A percentile compares a stretch with the other conserved stretches of the same genome.
These are phyloP conservation scores for Selene dorsalis DNA, from an alignment of 2,797 vertebrate genomes.

Conservation along the genomic window DNA sequence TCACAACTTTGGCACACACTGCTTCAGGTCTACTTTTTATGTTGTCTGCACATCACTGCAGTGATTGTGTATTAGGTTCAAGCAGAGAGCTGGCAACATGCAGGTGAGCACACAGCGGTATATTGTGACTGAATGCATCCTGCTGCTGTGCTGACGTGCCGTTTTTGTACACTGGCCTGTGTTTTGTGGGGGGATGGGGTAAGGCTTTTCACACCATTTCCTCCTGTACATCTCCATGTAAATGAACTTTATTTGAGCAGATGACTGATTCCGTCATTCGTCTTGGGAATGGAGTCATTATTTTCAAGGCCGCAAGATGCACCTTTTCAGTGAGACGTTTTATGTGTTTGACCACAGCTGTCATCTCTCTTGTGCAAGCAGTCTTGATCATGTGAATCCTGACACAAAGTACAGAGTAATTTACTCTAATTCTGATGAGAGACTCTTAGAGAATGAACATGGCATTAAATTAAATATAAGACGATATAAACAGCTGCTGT, in stretches of 20 bases:
- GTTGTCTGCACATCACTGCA: not conserved
- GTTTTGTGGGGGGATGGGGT: not conserved
- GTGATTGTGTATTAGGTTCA: not conserved
- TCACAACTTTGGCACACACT: not conserved
- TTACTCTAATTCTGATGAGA: not conserved
- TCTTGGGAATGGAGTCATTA: not conserved
- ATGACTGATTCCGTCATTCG: not conserved
- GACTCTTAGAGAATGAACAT: not conserved
- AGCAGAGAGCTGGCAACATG: not conserved
- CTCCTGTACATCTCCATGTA: not conserved
- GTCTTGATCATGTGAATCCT: not conserved
- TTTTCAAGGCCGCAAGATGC: not conserved
- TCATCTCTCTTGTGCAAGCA: not conserved
- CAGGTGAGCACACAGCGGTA: not conserved
- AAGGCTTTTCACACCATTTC: not conserved
- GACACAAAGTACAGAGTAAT: not conserved
- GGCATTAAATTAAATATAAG: not conserved
- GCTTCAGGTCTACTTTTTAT: not conserved
- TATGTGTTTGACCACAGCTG: not conserved
- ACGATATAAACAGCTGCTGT: not conserved
- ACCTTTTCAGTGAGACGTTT: not conserved
- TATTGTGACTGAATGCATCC: not conserved
- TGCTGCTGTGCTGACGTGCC: conserved; percentile 1
- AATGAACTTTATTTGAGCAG: not conserved
- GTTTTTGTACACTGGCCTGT: conserved; percentile 1